Percentiles rank a stretch among this genome's conserved stretches.
These are phyloP conservation scores for Metopia argyrocephala DNA, from an alignment of 2,888 invertebrate genomes.

Conservation along the genomic window DNA sequence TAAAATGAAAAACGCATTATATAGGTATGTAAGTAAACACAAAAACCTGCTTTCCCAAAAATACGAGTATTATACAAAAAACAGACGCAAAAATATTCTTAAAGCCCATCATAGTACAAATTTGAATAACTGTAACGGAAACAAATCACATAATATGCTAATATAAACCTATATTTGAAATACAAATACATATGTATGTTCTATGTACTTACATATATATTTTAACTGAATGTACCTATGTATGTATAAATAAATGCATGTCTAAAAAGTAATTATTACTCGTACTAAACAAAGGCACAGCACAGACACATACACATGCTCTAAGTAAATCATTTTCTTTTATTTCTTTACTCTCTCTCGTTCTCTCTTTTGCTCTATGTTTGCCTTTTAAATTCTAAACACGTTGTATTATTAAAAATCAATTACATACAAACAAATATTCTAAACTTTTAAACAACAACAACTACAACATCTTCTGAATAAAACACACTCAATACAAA, in stretches of 20 bases:
- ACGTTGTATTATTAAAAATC: background rate
- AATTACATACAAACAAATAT: slow-evolving; percentile 6
- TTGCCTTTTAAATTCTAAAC: background rate
- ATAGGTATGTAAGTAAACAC: slow-evolving; percentile 23
- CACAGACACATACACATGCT: background rate
- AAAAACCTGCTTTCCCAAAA: slow-evolving; percentile 46
- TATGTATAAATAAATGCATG: background rate
- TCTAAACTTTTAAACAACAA: background rate
- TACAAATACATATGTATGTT: background rate
- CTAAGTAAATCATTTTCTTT: background rate
- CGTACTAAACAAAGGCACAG: background rate
- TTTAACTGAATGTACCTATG: no score
- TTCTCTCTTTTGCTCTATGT: background rate
- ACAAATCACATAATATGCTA: slow-evolving; percentile 57
- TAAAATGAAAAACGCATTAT: slow-evolving; percentile 1
- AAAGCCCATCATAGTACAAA: background rate
- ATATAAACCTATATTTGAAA: slow-evolving; percentile 54
- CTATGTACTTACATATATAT: no score
- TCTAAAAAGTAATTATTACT: slow-evolving; percentile 57
- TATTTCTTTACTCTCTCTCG: background rate
- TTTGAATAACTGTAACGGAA: background rate
- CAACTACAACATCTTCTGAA: slow-evolving; percentile 17
- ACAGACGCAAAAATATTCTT: background rate
- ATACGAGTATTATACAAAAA: background rate
- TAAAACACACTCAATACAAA: slow-evolving; percentile 47